Evolutionary conservation across 2,888 invertebrate genomes (phyloP), one percentile per base, ranked within the genome.

Genomic region (Allygus modestus): DNA sequence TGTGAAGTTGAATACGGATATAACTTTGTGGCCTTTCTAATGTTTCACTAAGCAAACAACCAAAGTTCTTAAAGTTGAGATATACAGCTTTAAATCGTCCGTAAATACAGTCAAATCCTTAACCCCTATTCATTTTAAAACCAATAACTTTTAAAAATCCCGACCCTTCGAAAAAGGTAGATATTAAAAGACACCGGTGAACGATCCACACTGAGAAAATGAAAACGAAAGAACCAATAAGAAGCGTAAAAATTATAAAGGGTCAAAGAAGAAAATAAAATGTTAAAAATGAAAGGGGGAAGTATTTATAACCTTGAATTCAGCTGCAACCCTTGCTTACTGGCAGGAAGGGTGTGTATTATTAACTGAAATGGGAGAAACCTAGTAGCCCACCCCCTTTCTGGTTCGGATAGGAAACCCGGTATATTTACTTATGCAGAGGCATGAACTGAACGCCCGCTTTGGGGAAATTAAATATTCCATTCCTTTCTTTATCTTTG

Each of bases 311-410:
- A 9, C 65, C 5, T 58, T 31, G 12, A 17, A 31, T 28, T 23
- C 20, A 65, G 23, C 65, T 9, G 28, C 28, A 28, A 28, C 65
- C 31, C 28, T 65, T 28, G 31, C 17, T 17, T 15, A 4, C 54
- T 15, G 31, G 65, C 65, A 65, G 65, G 65, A 65, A 65, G 65
- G 65, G 23, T 28, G 26, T 65, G 65, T 65, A 65, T 15, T 65
- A 65, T 65, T 65, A 65, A 65, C 65, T 28, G 58, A 4, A 15
- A 65, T 23, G 28, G 65, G 28, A 26, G 26, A 28, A 65, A 17
- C 31, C 65, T 15, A 23, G 65, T 15, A 26, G 65, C 65, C 23
- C 2, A 12, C 46, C 46, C 46, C 1, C 58, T 5, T 9, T 51
- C 51, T 2, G 23, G 15, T 58, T 58, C 58, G 15, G 46, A 23